These are phyloP conservation scores for Ammospiza nelsoni DNA, from an alignment of 2,113 vertebrate species.

Conservation along the genomic window DNA sequence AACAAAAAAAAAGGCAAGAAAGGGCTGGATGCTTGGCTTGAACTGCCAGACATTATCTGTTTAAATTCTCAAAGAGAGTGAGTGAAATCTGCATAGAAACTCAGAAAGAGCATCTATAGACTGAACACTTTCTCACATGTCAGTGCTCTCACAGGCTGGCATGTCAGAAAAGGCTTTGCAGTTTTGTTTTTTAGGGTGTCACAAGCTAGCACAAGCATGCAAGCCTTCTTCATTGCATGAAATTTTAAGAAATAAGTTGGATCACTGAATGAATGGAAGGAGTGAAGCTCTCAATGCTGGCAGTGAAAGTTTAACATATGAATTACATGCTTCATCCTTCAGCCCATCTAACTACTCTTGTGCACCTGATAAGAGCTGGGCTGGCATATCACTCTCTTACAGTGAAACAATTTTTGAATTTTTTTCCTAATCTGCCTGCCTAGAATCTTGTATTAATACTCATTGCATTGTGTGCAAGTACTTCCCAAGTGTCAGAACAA, in stretches of 20 bases:
- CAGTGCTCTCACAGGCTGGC: conserved; percentile 52
- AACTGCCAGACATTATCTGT: conserved; percentile 43
- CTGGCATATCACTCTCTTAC: background rate
- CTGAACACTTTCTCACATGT: conserved; percentile 39
- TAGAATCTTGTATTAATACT: background rate
- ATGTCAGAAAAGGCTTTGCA: conserved; percentile 58
- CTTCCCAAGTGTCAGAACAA: conserved; percentile 53
- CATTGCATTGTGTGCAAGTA: background rate
- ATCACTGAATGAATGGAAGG: background rate
- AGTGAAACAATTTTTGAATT: background rate
- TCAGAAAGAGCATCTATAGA: conserved; percentile 48
- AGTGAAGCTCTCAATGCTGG: background rate
- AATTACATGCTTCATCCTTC: background rate
- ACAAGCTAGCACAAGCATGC: conserved; percentile 23
- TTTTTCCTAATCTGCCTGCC: background rate
- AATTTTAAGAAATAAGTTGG: conserved; percentile 11
- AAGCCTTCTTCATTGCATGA: conserved; percentile 12
- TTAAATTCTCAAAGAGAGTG: conserved; percentile 12
- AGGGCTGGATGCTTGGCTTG: background rate
- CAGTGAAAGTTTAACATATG: background rate
- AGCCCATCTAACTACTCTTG: background rate
- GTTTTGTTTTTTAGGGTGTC: conserved; percentile 36
- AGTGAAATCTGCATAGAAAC: conserved; percentile 18
- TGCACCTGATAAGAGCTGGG: background rate
- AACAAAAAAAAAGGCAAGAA: background rate